Evolutionary conservation across 2,113 vertebrate species (phyloP).

Genomic region (Crypturellus undulatus): DNA sequence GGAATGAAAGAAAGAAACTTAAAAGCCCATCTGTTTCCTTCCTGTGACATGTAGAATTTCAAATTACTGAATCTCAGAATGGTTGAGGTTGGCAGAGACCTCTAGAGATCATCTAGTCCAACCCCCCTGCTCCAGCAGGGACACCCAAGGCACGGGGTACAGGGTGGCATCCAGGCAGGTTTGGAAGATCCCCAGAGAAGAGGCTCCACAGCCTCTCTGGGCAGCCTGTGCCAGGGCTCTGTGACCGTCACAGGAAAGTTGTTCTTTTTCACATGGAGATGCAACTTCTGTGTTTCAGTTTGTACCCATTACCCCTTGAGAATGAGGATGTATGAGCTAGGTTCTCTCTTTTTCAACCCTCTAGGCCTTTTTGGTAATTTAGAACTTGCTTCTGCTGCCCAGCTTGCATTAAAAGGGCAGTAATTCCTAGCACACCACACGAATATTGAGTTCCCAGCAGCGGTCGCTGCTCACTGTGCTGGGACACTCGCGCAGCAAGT

Average conservation of each 20-base stretch:
- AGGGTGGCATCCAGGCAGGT: too few relatives aligned
- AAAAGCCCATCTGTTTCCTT: neutral
- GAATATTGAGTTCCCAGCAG: neutral
- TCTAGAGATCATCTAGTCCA: too few relatives aligned
- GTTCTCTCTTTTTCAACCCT: neutral
- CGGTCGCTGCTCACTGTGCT: neutral
- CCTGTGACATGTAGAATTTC: neutral
- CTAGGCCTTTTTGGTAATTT: constrained; percentile 21
- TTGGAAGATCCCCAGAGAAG: too few relatives aligned
- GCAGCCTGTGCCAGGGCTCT: too few relatives aligned
- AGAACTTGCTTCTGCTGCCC: constrained; percentile 36
- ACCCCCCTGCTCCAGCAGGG: too few relatives aligned
- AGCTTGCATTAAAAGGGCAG: neutral
- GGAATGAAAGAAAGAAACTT: neutral
- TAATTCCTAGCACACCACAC: neutral
- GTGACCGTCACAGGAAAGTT: too few relatives aligned
- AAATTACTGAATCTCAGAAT: neutral
- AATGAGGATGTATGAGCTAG: neutral
- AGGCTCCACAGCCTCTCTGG: too few relatives aligned
- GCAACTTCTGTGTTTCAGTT: too few relatives aligned
- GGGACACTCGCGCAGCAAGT: neutral
- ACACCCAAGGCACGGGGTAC: too few relatives aligned
- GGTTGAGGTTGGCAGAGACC: too few relatives aligned
- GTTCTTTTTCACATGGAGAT: too few relatives aligned
- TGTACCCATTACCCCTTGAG: neutral